These are phyloP conservation scores for Caenorhabditis briggsae DNA, from an alignment of 1,140 invertebrate species.

Conservation along the genomic window DNA sequence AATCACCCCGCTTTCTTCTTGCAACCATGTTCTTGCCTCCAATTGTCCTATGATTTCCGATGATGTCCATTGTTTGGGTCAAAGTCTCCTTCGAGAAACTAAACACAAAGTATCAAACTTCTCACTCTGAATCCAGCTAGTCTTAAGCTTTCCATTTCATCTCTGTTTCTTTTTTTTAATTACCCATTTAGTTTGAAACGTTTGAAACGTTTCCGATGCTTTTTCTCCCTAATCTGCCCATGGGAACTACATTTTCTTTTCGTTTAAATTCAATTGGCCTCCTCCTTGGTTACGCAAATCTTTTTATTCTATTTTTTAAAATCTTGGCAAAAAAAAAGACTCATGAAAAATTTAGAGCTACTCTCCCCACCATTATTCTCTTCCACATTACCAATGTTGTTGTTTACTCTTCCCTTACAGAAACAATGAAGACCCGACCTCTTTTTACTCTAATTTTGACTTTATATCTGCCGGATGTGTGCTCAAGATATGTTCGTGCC, in stretches of 20 bases:
- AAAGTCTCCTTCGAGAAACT: background rate
- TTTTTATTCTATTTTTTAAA: background rate
- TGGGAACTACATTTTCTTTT: constrained; percentile 27
- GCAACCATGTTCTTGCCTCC: constrained; percentile 7
- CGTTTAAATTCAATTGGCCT: constrained; percentile 1
- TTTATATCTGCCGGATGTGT: background rate
- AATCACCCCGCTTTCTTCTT: constrained; percentile 35
- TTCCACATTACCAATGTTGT: constrained; percentile 39
- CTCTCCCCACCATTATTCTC: background rate
- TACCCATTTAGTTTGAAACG: constrained; percentile 43
- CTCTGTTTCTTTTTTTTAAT: constrained; percentile 13
- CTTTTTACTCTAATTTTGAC: background rate
- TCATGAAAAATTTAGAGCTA: constrained; percentile 3
- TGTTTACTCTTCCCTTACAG: constrained; percentile 3
- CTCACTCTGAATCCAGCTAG: no score
- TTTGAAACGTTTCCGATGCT: constrained; percentile 29
- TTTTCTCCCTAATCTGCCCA: constrained; percentile 23
- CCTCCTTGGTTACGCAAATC: background rate
- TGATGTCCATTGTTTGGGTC: constrained; percentile 39
- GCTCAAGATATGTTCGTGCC: background rate
- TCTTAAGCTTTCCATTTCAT: background rate
- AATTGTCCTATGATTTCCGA: constrained; percentile 53
- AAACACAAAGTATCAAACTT: background rate
- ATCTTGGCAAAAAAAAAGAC: background rate
- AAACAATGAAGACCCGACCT: background rate